Evolutionary conservation across 2,113 vertebrate species (phyloP).

Genomic region (Brachypteracias leptosomus): DNA sequence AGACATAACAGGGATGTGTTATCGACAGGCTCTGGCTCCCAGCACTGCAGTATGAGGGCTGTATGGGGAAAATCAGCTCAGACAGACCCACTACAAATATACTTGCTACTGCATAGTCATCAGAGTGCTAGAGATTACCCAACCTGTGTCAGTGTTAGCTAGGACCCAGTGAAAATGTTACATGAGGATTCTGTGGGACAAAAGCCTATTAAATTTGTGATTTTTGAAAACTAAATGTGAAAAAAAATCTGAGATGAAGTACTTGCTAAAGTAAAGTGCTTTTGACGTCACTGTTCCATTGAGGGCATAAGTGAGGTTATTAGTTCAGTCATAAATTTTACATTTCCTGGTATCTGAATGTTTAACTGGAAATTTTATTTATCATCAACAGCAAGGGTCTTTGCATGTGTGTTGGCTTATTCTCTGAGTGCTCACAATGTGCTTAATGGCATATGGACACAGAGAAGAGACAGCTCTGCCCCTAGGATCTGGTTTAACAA

Average conservation of each 20-base stretch:
- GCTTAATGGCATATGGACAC: not conserved
- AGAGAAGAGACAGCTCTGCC: not conserved
- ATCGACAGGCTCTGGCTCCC: too few relatives aligned
- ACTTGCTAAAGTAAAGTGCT: not conserved
- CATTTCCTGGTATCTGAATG: not conserved
- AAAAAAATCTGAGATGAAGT: not conserved
- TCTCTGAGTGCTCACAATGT: not conserved
- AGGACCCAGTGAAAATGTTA: not conserved
- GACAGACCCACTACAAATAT: too few relatives aligned
- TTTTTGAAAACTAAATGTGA: not conserved
- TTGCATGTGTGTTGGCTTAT: not conserved
- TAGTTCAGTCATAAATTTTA: not conserved
- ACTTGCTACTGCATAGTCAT: not conserved
- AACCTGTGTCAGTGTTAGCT: not conserved
- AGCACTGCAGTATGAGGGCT: too few relatives aligned
- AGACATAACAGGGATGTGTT: too few relatives aligned
- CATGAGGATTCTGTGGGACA: not conserved
- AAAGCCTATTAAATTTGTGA: not conserved
- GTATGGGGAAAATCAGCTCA: too few relatives aligned
- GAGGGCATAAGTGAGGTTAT: not conserved
- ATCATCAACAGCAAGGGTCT: not conserved
- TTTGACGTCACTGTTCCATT: not conserved
- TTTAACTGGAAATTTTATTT: not conserved
- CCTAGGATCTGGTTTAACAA: not conserved
- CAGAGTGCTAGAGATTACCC: not conserved